Evolutionary conservation across 1,140 invertebrate genomes (phyloP).

Genomic region (Drusus annulatus): DNA sequence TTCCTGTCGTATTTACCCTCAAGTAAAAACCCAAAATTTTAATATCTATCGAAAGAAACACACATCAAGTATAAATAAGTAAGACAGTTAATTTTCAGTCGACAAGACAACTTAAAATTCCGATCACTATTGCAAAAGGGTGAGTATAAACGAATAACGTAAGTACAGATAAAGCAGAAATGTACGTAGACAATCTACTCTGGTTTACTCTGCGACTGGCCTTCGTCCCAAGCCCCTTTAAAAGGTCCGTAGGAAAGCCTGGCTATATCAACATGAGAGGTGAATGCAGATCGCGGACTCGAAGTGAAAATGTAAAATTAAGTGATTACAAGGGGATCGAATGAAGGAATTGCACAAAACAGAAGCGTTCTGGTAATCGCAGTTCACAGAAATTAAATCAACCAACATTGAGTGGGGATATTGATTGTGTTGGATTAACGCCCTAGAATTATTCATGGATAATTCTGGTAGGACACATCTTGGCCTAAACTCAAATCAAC

Average conservation of each 20-base stretch:
- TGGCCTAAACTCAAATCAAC: no score
- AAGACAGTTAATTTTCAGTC: neutral
- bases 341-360: constrained; percentile 15
- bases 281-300: constrained; percentile 30
- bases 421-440: no score
- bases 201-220: neutral
- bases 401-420: neutral
- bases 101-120: constrained; percentile 7
- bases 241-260: neutral
- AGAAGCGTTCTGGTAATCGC: neutral
- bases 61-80: no score
- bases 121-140: neutral
- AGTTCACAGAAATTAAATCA: neutral
- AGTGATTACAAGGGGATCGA: constrained; percentile 10
- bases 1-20: no score
- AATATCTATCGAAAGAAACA: no score
- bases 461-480: no score
- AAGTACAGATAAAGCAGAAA: neutral
- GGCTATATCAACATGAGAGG: constrained; percentile 20
- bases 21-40: no score
- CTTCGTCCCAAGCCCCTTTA: neutral
- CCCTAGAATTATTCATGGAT: no score
- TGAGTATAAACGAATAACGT: neutral
- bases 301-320: constrained; percentile 22
- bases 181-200: neutral